Conservation (phyloP, 2,113 vertebrate species). For the Bettongia penicillata region DNA sequence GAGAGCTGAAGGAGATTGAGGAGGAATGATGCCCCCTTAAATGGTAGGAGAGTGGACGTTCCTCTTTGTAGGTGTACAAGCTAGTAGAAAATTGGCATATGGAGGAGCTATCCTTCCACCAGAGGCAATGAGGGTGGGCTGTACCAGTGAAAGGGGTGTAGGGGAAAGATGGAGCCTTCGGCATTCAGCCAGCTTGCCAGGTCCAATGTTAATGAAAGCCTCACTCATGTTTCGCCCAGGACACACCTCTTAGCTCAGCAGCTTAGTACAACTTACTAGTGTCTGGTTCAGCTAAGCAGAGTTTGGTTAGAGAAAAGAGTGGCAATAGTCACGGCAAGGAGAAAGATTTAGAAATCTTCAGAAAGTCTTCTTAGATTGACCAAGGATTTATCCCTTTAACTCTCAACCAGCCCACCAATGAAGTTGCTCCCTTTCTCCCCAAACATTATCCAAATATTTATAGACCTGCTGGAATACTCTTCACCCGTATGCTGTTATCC, state of each 20-base stretch:
- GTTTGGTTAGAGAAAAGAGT: background rate
- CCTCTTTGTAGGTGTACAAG: background rate
- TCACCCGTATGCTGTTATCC: background rate
- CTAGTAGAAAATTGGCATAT: background rate
- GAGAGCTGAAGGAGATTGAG: background rate
- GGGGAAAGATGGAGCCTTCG: background rate
- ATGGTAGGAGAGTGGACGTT: background rate
- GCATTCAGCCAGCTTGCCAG: background rate
- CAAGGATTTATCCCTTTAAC: background rate
- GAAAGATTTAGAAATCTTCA: background rate
- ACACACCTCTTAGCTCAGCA: background rate
- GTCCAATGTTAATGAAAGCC: conserved; percentile 1
- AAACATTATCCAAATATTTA: background rate
- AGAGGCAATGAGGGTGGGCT: background rate
- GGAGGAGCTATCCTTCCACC: background rate
- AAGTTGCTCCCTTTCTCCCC: background rate
- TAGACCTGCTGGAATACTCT: background rate
- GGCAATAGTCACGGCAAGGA: background rate
- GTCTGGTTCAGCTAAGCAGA: background rate
- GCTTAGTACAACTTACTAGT: background rate
- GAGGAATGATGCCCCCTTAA: background rate
- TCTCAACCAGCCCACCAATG: background rate
- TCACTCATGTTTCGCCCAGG: background rate
- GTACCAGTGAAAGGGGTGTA: background rate
- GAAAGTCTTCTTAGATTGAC: background rate